Base-by-base conservation (phyloP, 2,113 vertebrate species). In the Rattus norvegicus region DNA sequence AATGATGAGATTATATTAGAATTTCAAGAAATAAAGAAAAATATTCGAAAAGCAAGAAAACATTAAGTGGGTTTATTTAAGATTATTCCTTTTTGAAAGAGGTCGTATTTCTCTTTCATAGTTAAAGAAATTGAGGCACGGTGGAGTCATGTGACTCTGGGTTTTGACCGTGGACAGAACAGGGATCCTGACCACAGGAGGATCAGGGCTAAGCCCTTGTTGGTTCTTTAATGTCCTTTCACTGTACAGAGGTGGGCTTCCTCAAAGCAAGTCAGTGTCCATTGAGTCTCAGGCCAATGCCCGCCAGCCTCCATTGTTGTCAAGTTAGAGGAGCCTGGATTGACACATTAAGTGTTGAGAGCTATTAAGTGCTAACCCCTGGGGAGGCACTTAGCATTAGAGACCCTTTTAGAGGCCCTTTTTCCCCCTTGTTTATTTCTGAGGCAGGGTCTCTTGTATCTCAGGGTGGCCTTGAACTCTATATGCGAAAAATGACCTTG, bases 191-290 rank as follows among this genome's bases (percentile, higher is more conserved):
- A 54, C 26, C n/a, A 2, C 36, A 5, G 30, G 5, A 33, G 81
- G 54, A 26, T 43, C 1, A 59, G 43, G 73, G 0, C 1, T 8
- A 5, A 2, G 0, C 16, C 28, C 76, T 26, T 26, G 13, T 4
- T 28, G 59, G 59, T 16, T 43, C 65, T 84, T 47, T 7, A 4
- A 24, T 12, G 49, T 1, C 22, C 10, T 30, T n/a, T 43, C 47
- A 33, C 47, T 79, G 28, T 77, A 47, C 30, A 76, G 39, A 76
- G 6, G 8, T 30, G 67, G 75, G 54, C 14, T 59, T 65, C 80
- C 47, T 24, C 28, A 5, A 4, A 56, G 43, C 14, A 28, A 52
- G 72, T 3, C 13, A 56, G 52, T 96, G 30, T 12, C 28, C 1
- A 0, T 19, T 70, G 93, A 86, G 22, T 84, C 13, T 80, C 59